Percentiles rank a stretch among this genome's conserved stretches.
These are phyloP conservation scores for Fragum whitleyi DNA, from an alignment of 2,888 invertebrate genomes.

Conservation along the genomic window DNA sequence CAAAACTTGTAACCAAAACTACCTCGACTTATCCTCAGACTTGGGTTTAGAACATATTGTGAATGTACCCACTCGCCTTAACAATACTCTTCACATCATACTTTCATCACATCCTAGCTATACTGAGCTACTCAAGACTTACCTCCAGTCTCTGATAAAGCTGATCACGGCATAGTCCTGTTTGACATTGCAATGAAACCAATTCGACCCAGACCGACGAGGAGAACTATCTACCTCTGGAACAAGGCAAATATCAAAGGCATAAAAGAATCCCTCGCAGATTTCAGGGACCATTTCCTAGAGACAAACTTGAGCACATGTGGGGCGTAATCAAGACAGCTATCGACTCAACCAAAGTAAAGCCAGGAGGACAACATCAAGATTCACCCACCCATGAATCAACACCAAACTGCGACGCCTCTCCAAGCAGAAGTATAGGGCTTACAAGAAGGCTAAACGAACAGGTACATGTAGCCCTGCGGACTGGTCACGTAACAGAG, in stretches of 20 bases:
- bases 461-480: too few relatives aligned
- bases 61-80: slow-evolving; percentile 41
- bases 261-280: slow-evolving; percentile 21
- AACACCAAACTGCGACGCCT: too few relatives aligned
- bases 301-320: background rate
- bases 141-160: slow-evolving; percentile 41
- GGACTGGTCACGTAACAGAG: too few relatives aligned
- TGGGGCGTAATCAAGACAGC: too few relatives aligned
- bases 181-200: slow-evolving; percentile 33
- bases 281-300: background rate
- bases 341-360: too few relatives aligned
- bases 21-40: slow-evolving; percentile 33
- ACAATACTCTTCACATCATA: slow-evolving; percentile 47
- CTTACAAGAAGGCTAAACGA: too few relatives aligned
- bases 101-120: slow-evolving; percentile 45
- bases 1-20: slow-evolving; percentile 29
- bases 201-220: slow-evolving; percentile 27
- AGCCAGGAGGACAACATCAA: too few relatives aligned
- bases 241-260: slow-evolving; percentile 23
- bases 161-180: slow-evolving; percentile 52
- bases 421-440: too few relatives aligned
- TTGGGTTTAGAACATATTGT: slow-evolving; percentile 44
- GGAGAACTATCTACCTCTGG: slow-evolving; percentile 39
- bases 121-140: slow-evolving; percentile 37
- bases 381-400: too few relatives aligned